Conservation (phyloP, 2,113 vertebrate genomes). For the Cebidichthys violaceus region DNA sequence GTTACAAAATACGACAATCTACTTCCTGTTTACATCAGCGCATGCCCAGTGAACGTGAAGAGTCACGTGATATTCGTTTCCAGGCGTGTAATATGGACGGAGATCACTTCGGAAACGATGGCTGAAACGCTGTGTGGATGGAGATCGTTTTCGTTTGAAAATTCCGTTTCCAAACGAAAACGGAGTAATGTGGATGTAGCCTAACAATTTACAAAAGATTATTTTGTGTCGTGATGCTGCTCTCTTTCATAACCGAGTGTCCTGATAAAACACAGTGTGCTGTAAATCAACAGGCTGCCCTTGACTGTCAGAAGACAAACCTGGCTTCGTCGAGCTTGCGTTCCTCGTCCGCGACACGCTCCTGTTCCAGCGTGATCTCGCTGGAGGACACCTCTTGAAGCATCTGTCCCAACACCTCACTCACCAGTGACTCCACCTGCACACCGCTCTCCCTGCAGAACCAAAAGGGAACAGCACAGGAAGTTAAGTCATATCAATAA, state of each 20-base stretch:
- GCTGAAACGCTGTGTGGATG: no score
- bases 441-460: slow-evolving; percentile 82
- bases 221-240: neutral
- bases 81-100: no score
- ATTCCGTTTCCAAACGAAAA: no score
- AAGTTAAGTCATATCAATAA: neutral
- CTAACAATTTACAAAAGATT: neutral
- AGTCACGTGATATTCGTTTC: no score
- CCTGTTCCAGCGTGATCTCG: slow-evolving; percentile 79
- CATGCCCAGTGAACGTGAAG: no score
- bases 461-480: neutral
- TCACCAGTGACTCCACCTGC: slow-evolving; percentile 82
- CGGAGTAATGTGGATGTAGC: no score
- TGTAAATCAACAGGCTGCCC: neutral
- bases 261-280: no score
- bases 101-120: no score
- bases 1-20: no score
- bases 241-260: neutral
- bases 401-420: slow-evolving; percentile 81
- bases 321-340: slow-evolving; percentile 88
- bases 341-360: slow-evolving; percentile 85
- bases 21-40: no score
- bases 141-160: no score
- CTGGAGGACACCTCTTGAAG: slow-evolving; percentile 80
- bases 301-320: slow-evolving; percentile 66